Percentiles rank a stretch among this genome's conserved stretches.
phyloP scores from a whole-genome alignment of 2,797 vertebrate species.

The Diplodus sargus region DNA sequence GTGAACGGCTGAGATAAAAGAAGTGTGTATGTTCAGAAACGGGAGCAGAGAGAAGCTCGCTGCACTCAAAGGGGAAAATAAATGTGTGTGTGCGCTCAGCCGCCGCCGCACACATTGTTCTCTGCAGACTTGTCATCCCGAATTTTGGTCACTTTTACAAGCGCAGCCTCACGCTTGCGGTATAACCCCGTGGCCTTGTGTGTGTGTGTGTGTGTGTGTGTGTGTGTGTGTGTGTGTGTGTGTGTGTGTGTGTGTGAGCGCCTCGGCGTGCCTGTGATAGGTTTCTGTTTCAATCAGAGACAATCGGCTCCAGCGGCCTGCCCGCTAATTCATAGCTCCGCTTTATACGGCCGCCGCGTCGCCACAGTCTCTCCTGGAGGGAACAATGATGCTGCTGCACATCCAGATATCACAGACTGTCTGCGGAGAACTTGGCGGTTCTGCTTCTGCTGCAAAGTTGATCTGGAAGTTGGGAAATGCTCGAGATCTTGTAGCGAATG shows the following conservation, averaged over 20 bases:
- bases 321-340: slow-evolving; percentile 69
- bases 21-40: slow-evolving; percentile 4
- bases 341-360: slow-evolving; percentile 64
- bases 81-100: background rate
- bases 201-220: background rate
- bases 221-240: slow-evolving; percentile 13
- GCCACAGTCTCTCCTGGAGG: slow-evolving; percentile 49
- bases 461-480: background rate
- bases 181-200: slow-evolving; percentile 51
- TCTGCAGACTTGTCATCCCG: slow-evolving; percentile 66
- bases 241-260: background rate
- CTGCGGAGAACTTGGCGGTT: slow-evolving; percentile 12
- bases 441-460: background rate
- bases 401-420: slow-evolving; percentile 30
- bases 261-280: slow-evolving; percentile 53
- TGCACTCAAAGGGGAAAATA: background rate
- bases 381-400: slow-evolving; percentile 51
- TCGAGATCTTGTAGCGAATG: background rate
- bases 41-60: background rate
- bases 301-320: slow-evolving; percentile 65
- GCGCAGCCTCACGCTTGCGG: slow-evolving; percentile 69
- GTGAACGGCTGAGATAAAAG: background rate
- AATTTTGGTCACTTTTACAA: slow-evolving; percentile 78
- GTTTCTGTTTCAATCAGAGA: slow-evolving; percentile 60
- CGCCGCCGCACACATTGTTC: slow-evolving; percentile 55